Evolutionary conservation across 2,888 invertebrate genomes (phyloP), one percentile per base, ranked within the genome.

Genomic region (Parnassius glacialis): DNA sequence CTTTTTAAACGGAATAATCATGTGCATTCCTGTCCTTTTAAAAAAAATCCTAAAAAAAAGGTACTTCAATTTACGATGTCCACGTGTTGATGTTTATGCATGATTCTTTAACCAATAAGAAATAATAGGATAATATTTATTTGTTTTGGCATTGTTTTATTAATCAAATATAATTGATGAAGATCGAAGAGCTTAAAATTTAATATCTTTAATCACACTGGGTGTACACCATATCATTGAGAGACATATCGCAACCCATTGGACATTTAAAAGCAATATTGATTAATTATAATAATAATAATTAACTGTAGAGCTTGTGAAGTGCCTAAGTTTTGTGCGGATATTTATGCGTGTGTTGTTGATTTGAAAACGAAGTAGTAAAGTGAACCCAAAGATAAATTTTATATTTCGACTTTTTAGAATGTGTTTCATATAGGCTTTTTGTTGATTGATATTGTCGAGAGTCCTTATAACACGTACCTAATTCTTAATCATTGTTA

Each of bases 221-320:
- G n/a, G 12, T 16, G 42, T 43, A 10, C 10, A 16, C 13, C 61
- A 61, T 57, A 61, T 64, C 64, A 43, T 64, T 47, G 10, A 54
- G 13, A 2, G 3, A 61, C 58, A 64, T 56, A 64, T 60, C 57
- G 45, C 2, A 13, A 54, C 41, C 20, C 13, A 13, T 16, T 13
- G 50, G 47, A 43, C 13, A 13, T 52, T 51, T 13, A 1, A n/a
- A 56, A 60, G 57, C 57, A 64, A 64, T 60, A 60, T 57, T 52
- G 25, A 34, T 59, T 42, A 48, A 7, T n/a, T 45, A 42, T 57
- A n/a, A 50, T 42, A 58, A n/a, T 44, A 34, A 63, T 62, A 53
- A 57, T 62, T 60, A 64, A 64, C 63, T 50, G 56, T 66, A 64
- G 70, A 69, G 68, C 69, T 71, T 71, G 61, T 65, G 59, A 64